These are phyloP conservation scores for Leptobrachium ailaonicum DNA, from an alignment of 2,113 vertebrate genomes.

Conservation along the genomic window DNA sequence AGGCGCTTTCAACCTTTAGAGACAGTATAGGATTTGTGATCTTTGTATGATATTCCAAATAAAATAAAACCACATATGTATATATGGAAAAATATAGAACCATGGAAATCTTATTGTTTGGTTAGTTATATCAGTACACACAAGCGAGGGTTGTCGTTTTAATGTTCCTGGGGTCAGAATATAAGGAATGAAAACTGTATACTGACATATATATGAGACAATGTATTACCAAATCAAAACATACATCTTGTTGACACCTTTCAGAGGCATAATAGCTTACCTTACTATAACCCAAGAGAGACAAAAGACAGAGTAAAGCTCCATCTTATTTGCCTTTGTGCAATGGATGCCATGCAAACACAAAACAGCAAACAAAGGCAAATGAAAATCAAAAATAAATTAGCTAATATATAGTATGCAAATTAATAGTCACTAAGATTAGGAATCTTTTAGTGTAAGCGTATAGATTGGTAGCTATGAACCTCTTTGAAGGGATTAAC, in stretches of 20 bases:
- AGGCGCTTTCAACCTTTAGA: too few species aligned
- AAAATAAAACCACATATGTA: not conserved
- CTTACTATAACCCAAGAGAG: too few species aligned
- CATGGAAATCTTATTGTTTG: not conserved
- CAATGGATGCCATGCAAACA: too few species aligned
- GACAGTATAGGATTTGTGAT: not conserved
- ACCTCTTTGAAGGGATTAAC: too few species aligned
- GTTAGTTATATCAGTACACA: slow-evolving; percentile 1
- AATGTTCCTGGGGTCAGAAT: slow-evolving; percentile 39
- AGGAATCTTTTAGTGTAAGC: too few species aligned
- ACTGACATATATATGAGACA: slow-evolving; percentile 36
- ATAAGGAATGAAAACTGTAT: slow-evolving; percentile 41
- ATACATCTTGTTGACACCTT: slow-evolving; percentile 36
- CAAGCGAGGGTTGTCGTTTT: slow-evolving; percentile 30
- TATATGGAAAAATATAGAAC: not conserved
- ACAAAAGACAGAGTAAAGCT: too few species aligned
- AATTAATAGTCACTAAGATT: too few species aligned
- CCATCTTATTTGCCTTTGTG: too few species aligned
- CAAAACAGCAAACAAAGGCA: too few species aligned
- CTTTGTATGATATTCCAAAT: not conserved
- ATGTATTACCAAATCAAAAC: slow-evolving; percentile 36
- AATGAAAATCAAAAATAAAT: too few species aligned
- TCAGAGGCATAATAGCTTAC: not conserved
- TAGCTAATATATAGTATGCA: too few species aligned
- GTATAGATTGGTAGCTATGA: too few species aligned